phyloP scores from a whole-genome alignment of 2,888 invertebrate species.

The Campoplex nolae region DNA sequence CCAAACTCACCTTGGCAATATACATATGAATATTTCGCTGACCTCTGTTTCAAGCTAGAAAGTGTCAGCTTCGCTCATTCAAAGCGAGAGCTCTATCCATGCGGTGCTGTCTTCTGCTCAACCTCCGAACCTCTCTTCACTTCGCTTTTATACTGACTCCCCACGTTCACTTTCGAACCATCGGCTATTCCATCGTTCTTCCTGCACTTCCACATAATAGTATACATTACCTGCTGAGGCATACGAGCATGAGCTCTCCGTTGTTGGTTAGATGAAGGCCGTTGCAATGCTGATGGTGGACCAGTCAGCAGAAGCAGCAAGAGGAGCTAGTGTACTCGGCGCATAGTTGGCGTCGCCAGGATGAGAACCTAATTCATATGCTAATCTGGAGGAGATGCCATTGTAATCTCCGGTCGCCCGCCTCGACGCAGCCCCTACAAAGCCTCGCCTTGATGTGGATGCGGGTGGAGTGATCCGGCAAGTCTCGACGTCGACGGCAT shows the following conservation, averaged over 20 bases:
- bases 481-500: slow-evolving; percentile 66
- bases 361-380: slow-evolving; percentile 83
- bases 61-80: slow-evolving; percentile 39
- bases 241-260: slow-evolving; percentile 47
- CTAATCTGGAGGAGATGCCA: slow-evolving; percentile 84
- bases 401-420: slow-evolving; percentile 84
- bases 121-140: slow-evolving; percentile 33
- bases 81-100: slow-evolving; percentile 3
- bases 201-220: slow-evolving; percentile 61
- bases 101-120: slow-evolving; percentile 38
- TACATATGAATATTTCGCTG: slow-evolving; percentile 51
- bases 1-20: slow-evolving; percentile 28
- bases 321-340: slow-evolving; percentile 60
- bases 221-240: slow-evolving; percentile 60
- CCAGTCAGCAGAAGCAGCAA: slow-evolving; percentile 51
- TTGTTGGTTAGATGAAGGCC: slow-evolving; percentile 58
- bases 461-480: slow-evolving; percentile 80
- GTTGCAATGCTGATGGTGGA: slow-evolving; percentile 46
- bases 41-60: slow-evolving; percentile 18
- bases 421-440: slow-evolving; percentile 80
- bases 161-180: slow-evolving; percentile 62
- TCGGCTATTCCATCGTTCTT: slow-evolving; percentile 57
- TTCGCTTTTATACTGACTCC: slow-evolving; percentile 51
- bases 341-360: slow-evolving; percentile 67
- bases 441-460: slow-evolving; percentile 82